Conservation (phyloP, 2,888 invertebrate genomes). For the Sarcophaga rosellei region DNA sequence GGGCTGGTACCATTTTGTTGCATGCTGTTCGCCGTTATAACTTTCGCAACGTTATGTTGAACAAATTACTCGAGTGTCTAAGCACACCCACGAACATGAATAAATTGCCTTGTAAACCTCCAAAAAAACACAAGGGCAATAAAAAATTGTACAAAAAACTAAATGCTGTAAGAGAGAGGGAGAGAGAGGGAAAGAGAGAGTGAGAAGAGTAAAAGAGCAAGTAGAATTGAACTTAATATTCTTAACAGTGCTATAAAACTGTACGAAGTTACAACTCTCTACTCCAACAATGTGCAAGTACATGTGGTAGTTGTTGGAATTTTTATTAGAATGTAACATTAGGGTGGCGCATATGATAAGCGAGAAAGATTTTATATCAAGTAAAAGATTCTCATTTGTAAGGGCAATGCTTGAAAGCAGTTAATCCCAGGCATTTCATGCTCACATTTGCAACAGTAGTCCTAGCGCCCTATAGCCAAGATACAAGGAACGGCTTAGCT, state of each 20-base stretch:
- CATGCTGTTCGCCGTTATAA: conserved; percentile 29
- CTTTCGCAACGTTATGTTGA: conserved; percentile 53
- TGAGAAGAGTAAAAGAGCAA: background rate
- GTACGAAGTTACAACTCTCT: conserved; percentile 21
- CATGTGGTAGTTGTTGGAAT: conserved; percentile 51
- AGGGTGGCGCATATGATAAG: conserved; percentile 23
- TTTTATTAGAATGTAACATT: conserved; percentile 38
- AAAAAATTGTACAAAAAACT: conserved; percentile 3
- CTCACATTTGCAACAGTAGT: too few species aligned
- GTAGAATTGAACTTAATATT: conserved; percentile 56
- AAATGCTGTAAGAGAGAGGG: background rate
- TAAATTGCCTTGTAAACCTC: background rate
- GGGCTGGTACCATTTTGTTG: conserved; percentile 57
- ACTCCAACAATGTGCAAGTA: conserved; percentile 36
- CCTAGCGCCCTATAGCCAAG: too few species aligned
- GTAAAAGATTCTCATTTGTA: too few species aligned
- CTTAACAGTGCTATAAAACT: conserved; percentile 39
- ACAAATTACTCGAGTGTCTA: conserved; percentile 61
- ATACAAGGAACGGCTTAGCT: too few species aligned
- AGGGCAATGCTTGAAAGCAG: too few species aligned
- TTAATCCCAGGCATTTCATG: too few species aligned
- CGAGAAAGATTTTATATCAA: background rate
- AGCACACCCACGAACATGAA: conserved; percentile 62
- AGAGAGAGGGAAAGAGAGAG: too few species aligned
- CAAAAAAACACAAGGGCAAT: conserved; percentile 33